phyloP scores from a whole-genome alignment of 1,140 invertebrate genomes.

The Luehdorfia chinensis region DNA sequence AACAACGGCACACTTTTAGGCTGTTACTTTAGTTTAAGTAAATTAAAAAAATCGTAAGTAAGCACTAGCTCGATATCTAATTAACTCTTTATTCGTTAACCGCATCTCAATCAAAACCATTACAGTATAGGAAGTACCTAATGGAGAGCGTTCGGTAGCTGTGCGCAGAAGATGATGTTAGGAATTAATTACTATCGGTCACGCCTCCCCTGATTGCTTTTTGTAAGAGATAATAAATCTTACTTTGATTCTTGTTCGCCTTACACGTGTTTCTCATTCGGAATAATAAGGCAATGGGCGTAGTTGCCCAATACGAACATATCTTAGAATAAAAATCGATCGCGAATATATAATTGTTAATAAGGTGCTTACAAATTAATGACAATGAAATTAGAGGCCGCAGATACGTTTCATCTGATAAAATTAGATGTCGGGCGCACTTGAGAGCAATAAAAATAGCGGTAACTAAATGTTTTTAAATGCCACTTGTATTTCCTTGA shows the following conservation, averaged over 20 bases:
- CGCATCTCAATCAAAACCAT: slow-evolving; percentile 59
- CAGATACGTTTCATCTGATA: slow-evolving; percentile 37
- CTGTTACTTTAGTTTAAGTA: too few relatives aligned
- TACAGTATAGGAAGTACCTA: slow-evolving; percentile 60
- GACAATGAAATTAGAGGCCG: slow-evolving; percentile 35
- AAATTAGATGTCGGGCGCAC: slow-evolving; percentile 27
- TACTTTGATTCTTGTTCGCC: slow-evolving; percentile 36
- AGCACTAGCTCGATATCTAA: slow-evolving; percentile 27
- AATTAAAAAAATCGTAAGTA: slow-evolving; percentile 8
- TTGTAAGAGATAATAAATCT: slow-evolving; percentile 67
- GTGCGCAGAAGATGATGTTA: slow-evolving; percentile 60
- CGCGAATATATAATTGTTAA: slow-evolving; percentile 35
- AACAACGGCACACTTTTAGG: too few relatives aligned
- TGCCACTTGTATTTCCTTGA: slow-evolving; percentile 35
- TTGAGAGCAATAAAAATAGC: slow-evolving; percentile 40
- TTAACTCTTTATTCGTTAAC: slow-evolving; percentile 40
- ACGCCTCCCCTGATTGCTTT: slow-evolving; percentile 72
- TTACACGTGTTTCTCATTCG: slow-evolving; percentile 34
- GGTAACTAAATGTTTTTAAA: slow-evolving; percentile 29
- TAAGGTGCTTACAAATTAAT: slow-evolving; percentile 37
- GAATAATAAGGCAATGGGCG: slow-evolving; percentile 41
- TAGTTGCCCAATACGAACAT: slow-evolving; percentile 29
- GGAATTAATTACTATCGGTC: slow-evolving; percentile 70
- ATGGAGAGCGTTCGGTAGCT: slow-evolving; percentile 61
- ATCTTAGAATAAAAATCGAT: slow-evolving; percentile 41